phyloP scores from a whole-genome alignment of 2,113 vertebrate genomes.

The Stegastes partitus region DNA sequence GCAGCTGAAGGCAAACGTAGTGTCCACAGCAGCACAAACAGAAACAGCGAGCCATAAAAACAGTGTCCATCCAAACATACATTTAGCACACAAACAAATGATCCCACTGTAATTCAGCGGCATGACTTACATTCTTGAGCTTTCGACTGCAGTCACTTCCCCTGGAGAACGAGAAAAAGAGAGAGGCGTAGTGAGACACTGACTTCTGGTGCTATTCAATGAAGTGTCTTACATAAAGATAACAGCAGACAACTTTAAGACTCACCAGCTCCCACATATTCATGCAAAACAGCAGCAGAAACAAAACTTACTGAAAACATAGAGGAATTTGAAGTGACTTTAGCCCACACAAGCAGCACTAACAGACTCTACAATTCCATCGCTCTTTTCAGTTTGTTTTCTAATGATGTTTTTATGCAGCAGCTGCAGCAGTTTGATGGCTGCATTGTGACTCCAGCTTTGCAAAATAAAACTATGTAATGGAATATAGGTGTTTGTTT shows the following conservation, averaged over 20 bases:
- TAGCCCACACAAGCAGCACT: constrained; percentile 9
- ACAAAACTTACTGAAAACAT: background rate
- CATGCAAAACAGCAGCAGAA: constrained; percentile 8
- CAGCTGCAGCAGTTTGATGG: constrained; percentile 1
- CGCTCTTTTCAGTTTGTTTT: background rate
- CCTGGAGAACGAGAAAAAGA: constrained; percentile 78
- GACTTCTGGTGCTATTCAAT: constrained; percentile 16
- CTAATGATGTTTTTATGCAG: background rate
- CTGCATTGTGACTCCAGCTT: background rate
- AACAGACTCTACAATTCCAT: background rate
- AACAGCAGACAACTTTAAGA: constrained; percentile 27
- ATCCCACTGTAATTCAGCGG: constrained; percentile 44
- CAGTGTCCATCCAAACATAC: constrained; percentile 40
- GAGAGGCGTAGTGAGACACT: constrained; percentile 19
- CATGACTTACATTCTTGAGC: constrained; percentile 95
- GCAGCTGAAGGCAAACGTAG: background rate
- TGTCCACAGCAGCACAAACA: constrained; percentile 27
- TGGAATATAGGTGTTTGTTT: background rate
- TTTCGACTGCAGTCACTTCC: constrained; percentile 90
- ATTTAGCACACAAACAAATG: constrained; percentile 59
- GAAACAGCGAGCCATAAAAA: constrained; percentile 4
- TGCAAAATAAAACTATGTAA: background rate
- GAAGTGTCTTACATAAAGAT: constrained; percentile 20
- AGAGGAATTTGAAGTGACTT: constrained; percentile 7
- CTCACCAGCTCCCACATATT: constrained; percentile 4